Base-by-base conservation (phyloP, 2,797 vertebrate species). In the Scomberomorus guttatus region DNA sequence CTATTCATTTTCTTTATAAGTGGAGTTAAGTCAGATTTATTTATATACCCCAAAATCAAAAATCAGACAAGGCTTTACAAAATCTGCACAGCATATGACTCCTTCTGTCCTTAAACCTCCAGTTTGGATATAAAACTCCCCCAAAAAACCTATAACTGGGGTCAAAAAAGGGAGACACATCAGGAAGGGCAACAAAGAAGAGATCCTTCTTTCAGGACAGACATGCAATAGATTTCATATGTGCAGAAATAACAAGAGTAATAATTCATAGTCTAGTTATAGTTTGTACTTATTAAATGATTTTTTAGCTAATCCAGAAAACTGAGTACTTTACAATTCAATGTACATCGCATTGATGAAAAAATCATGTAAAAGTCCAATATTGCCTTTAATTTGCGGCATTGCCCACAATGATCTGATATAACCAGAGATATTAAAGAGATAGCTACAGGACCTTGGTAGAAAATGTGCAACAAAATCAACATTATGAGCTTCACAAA, bases 361-460 rank as follows among this genome's bases (percentile, higher is more conserved):
- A 37, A 37, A 37, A 37, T 63, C 4, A 11, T 48, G 34, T 29
- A n/a, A 50, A 58, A 51, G 39, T 55, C 46, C 9, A 55, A 60
- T 51, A 56, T 56, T 74, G 25, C n/a, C 37, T 59, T 24, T n/a
- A 60, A 65, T 62, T 50, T 50, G 17, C n/a, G 24, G 42, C 13
- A 61, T 42, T 61, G 6, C 7, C 37, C 37, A 39, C 37, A 39
- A 39, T 39, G 10, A 39, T 39, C 8, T 11, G 34, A 39, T 13
- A 13, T 42, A 37, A 57, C 34, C 34, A 9, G 12, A 39, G 37
- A 39, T 37, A 37, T 39, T 39, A 39, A 39, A 39, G 37, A 12
- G 15, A 25, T 54, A 54, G 3, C 7, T 61, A 17, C 1, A 46
- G 20, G 48, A 8, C 0, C 4, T 22, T 59, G n/a, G 20, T 50